A percentile compares a stretch with the other conserved stretches of the same genome.
Evolutionary conservation across 2,113 vertebrate species (phyloP).

Genomic region (Bungarus multicinctus): DNA sequence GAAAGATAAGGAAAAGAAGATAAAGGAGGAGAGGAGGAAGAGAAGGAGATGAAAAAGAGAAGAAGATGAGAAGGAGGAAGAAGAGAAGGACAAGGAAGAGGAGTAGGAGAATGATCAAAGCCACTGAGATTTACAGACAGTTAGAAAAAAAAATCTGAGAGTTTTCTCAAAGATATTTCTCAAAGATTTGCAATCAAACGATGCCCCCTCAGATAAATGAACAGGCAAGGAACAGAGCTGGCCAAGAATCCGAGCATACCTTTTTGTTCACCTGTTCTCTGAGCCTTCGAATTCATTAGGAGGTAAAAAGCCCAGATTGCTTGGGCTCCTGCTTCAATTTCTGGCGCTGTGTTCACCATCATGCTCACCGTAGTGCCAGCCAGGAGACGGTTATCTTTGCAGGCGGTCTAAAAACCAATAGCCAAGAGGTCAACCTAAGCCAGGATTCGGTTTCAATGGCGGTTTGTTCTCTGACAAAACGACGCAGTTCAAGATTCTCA

Average conservation of each 20-base stretch:
- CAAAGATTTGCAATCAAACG: background rate
- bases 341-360: slow-evolving; percentile 75
- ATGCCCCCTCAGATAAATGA: background rate
- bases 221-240: background rate
- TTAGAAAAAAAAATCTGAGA: background rate
- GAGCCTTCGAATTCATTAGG: slow-evolving; percentile 53
- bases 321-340: slow-evolving; percentile 53
- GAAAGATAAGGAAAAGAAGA: no score
- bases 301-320: slow-evolving; percentile 73
- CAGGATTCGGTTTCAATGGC: background rate
- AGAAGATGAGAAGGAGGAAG: no score
- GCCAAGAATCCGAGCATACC: background rate
- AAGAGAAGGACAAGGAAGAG: background rate
- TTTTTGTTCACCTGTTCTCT: background rate
- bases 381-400: slow-evolving; percentile 79
- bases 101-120: background rate
- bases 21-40: no score
- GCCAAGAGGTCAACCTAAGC: background rate
- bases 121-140: background rate
- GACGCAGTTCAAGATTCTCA: background rate
- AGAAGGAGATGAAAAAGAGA: no score
- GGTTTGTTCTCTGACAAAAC: background rate
- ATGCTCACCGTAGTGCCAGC: slow-evolving; percentile 81
- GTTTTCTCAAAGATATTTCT: background rate
- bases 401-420: slow-evolving; percentile 59